These are phyloP conservation scores for Calephelis perditalis DNA, from an alignment of 2,888 invertebrate genomes.

Conservation along the genomic window DNA sequence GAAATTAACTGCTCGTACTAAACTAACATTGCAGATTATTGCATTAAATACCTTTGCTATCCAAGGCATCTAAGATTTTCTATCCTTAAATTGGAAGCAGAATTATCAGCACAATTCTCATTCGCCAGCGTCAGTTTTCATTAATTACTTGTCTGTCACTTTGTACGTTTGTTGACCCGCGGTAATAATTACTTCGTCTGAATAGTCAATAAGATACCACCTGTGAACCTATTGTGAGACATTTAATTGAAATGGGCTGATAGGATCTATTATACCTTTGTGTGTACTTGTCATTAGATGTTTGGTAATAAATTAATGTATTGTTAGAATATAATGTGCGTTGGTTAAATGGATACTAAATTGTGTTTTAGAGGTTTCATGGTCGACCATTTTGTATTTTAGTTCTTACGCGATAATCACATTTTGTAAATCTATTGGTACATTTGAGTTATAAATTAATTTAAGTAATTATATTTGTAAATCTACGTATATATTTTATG, in stretches of 20 bases:
- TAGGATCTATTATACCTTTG: slow-evolving; percentile 11
- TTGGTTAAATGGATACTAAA: neutral
- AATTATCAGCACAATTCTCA: neutral
- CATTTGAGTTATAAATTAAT: no score
- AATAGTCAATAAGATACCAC: slow-evolving; percentile 11
- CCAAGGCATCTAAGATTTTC: no score
- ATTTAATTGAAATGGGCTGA: slow-evolving; percentile 9
- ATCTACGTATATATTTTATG: no score
- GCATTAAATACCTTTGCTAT: no score
- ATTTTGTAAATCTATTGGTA: no score
- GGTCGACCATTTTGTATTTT: neutral
- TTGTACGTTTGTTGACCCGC: slow-evolving; percentile 5
- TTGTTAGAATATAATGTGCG: slow-evolving; percentile 8
- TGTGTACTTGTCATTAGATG: slow-evolving; percentile 7
- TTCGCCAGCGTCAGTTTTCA: neutral
- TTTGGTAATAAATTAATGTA: slow-evolving; percentile 11
- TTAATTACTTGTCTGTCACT: slow-evolving; percentile 8
- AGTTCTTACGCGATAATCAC: no score
- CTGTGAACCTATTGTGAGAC: slow-evolving; percentile 7
- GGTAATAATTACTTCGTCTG: slow-evolving; percentile 6
- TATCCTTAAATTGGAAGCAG: neutral
- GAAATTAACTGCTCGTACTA: no score
- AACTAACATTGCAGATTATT: no score
- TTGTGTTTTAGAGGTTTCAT: slow-evolving; percentile 7
- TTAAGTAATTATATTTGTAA: no score